Evolutionary conservation across 2,888 invertebrate species (phyloP).

Genomic region (Heteromyza rotundicornis): DNA sequence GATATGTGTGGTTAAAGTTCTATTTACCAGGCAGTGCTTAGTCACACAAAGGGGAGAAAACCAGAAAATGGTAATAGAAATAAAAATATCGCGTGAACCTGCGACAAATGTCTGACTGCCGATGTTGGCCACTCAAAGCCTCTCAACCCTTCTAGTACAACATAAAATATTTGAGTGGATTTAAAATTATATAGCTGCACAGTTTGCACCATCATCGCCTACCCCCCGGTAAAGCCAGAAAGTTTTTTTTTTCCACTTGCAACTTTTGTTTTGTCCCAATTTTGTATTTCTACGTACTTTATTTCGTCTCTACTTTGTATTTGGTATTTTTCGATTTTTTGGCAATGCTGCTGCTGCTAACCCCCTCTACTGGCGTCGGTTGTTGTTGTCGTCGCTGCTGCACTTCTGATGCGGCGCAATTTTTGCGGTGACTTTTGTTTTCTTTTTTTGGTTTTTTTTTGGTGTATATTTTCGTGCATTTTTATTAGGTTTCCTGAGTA

Average conservation of each 20-base stretch:
- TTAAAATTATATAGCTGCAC: too few relatives aligned
- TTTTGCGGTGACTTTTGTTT: conserved; percentile 42
- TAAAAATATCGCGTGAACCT: too few relatives aligned
- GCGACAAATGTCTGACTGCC: too few relatives aligned
- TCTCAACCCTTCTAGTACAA: too few relatives aligned
- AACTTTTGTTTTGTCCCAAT: conserved; percentile 51
- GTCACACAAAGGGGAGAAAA: too few relatives aligned
- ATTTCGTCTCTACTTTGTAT: conserved; percentile 31
- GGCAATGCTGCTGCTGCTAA: conserved; percentile 37
- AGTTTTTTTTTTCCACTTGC: conserved; percentile 20
- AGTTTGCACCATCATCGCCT: too few relatives aligned
- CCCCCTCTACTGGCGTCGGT: background rate
- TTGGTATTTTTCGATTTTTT: conserved; percentile 27
- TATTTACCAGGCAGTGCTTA: too few relatives aligned
- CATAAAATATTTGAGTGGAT: too few relatives aligned
- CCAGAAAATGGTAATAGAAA: too few relatives aligned
- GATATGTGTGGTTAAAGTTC: too few relatives aligned
- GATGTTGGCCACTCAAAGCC: too few relatives aligned
- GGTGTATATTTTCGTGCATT: conserved; percentile 34
- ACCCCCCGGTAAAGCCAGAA: background rate
- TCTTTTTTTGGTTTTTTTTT: conserved; percentile 20
- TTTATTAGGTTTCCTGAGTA: conserved; percentile 37
- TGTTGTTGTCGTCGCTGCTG: background rate
- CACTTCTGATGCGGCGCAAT: conserved; percentile 31
- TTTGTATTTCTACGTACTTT: too few relatives aligned